A percentile compares a stretch with the other conserved stretches of the same genome.
Evolutionary conservation across 2,797 vertebrate genomes (phyloP).

Genomic region (Tragelaphus oryx): DNA sequence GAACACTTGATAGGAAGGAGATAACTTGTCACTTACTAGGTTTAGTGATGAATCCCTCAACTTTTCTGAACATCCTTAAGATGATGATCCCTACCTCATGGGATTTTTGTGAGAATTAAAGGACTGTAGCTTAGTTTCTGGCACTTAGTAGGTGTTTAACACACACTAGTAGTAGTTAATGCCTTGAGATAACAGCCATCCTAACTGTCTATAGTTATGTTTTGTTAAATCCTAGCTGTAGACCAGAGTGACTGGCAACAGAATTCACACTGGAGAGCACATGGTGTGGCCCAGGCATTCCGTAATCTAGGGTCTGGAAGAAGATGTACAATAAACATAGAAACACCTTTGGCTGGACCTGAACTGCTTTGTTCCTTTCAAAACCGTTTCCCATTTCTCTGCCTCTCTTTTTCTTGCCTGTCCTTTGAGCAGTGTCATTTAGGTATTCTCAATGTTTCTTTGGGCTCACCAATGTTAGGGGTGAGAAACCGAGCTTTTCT

Average conservation of each 20-base stretch:
- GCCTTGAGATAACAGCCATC: background rate
- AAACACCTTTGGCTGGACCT: background rate
- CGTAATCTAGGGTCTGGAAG: background rate
- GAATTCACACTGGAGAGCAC: background rate
- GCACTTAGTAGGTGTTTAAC: background rate
- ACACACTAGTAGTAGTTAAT: background rate
- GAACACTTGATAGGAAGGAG: background rate
- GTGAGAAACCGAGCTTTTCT: background rate
- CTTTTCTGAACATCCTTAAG: background rate
- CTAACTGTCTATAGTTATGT: background rate
- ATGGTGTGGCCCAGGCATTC: rapidly evolving
- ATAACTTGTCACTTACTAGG: background rate
- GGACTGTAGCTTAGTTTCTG: background rate
- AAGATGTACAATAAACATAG: background rate
- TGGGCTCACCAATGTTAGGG: background rate
- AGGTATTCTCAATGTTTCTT: background rate
- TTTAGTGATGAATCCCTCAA: background rate
- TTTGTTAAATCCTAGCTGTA: background rate
- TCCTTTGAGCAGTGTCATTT: background rate
- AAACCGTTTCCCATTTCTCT: background rate
- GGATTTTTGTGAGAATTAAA: background rate
- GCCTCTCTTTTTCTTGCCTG: background rate
- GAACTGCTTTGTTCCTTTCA: background rate
- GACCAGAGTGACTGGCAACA: background rate
- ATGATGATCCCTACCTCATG: background rate